phyloP scores from a whole-genome alignment of 1,140 invertebrate genomes.

The Diorhabda carinulata region DNA sequence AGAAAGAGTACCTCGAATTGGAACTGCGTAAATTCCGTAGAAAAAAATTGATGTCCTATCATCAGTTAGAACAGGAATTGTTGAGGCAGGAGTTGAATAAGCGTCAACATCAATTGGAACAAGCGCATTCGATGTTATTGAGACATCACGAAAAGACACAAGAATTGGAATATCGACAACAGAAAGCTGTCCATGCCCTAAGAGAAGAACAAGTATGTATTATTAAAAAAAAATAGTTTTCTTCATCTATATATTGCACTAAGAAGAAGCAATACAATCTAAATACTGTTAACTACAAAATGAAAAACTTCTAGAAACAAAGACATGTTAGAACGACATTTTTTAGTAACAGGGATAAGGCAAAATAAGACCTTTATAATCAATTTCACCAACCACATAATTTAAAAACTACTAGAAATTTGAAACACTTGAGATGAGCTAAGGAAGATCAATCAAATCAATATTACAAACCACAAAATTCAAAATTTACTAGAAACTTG shows the following conservation, averaged over 20 bases:
- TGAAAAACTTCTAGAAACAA: too few species aligned
- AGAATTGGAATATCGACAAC: conserved; percentile 92
- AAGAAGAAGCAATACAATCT: too few species aligned
- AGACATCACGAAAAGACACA: conserved; percentile 96
- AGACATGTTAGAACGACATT: too few species aligned
- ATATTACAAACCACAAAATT: too few species aligned
- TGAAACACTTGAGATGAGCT: too few species aligned
- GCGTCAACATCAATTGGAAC: conserved; percentile 88
- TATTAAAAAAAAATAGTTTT: conserved; percentile 43
- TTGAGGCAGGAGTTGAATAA: conserved; percentile 93
- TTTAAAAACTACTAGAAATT: too few species aligned
- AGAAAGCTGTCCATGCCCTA: conserved; percentile 88
- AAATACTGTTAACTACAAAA: too few species aligned
- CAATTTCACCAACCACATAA: too few species aligned
- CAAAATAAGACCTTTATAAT: too few species aligned
- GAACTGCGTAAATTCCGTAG: conserved; percentile 91
- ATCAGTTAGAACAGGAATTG: conserved; percentile 87
- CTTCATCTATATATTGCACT: neutral
- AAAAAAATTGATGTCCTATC: conserved; percentile 81
- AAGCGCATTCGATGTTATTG: conserved; percentile 91
- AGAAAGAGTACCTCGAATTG: conserved; percentile 87
- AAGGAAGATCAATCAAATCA: too few species aligned
- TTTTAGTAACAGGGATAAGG: too few species aligned
- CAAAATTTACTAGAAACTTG: too few species aligned
- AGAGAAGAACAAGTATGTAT: conserved; percentile 73